Base-by-base conservation (phyloP, 2,888 invertebrate species). In the Epirrita christyi region DNA sequence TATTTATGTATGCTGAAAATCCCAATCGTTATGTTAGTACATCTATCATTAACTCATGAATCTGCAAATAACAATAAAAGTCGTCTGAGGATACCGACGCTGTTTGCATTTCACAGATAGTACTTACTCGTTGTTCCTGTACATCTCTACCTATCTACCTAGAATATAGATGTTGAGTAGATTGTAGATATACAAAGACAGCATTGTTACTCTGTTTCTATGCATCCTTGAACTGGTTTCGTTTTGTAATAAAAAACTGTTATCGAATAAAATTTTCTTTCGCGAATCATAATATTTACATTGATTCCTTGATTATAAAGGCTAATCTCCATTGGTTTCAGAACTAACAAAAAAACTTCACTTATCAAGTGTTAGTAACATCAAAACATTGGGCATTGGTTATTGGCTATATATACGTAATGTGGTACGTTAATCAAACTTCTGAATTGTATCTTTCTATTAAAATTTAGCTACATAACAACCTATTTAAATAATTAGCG, bases 221-320 rank as follows among this genome's bases (percentile, higher is more conserved):
- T 56, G 66, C 71, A 80, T 78, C 84, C 85, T 86, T 85, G 85
- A 77, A 71, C 86, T 81, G 75, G 62, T 78, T 84, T 75, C 72
- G 67, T 71, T 75, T 68, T 66, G 56, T 60, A 56, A 21, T 56
- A 47, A 67, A 59, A 56, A 56, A 64, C 64, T 59, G 55, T 63
- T 59, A 64, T 68, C 61, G 67, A 41, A 41, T 56, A 45, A 66
- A 43, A 48, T 48, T 42, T 43, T 47, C 44, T 48, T 38, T 36
- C 44, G 46, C 43, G 15, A 50, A 58, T 10, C 21, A 58, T 53
- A 63, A 59, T 65, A 59, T 65, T 59, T 60, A 60, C 47, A 56
- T 36, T 46, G 48, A 54, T 60, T 55, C 38, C 14, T 53, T 50
- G 47, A 64, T 56, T 54, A 59, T 57, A 59, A 55, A 53, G 56